Evolutionary conservation across 2,797 vertebrate species (phyloP), one percentile per base, ranked within the genome.

Genomic region (Amblyopsis hoosieri): DNA sequence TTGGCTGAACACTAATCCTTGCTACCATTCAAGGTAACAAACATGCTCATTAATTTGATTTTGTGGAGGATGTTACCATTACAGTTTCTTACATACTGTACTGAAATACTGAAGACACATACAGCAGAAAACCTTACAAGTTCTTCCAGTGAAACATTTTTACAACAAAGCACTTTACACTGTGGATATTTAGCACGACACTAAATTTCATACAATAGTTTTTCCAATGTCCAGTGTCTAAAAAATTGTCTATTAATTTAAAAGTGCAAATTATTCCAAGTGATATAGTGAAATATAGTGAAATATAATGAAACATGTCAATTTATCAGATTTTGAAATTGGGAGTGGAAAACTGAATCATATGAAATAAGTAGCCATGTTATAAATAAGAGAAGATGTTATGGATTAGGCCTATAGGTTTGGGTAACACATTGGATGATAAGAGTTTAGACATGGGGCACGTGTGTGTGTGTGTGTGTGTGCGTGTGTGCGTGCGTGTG

Each of bases 1-100:
- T 84, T 84, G 82, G 71, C 68, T 52, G n/a, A 31, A 64, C 7
- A n/a, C 66, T 87, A 83, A 89, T 83, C 85, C 74, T 60, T 2
- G 12, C 49, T 45, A 12, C 57, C 55, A 45, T 68, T 68, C 77
- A 82, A 79, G 78, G 79, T 86, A 69, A 50, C 31, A 33, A 50
- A 29, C 61, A 56, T 37, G 55, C 58, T 62, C 47, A 29, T 33
- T 45, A 12, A 62, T 71, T 66, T 64, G n/a, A 59, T 60, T 71
- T 50, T 19, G 45, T 45, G 55, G n/a, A 57, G 53, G 54, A 49
- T 75, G 74, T 62, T 55, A 4, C 29, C 56, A 50, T 54, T 46
- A 37, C 9, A 4, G 4, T 9, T 49, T n/a, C 51, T 29, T 19
- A 48, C 4, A 57, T 10, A 42, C 37, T 42, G 37, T 11, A 62